phyloP scores from a whole-genome alignment of 2,888 invertebrate species.

The Euclidia mi region DNA sequence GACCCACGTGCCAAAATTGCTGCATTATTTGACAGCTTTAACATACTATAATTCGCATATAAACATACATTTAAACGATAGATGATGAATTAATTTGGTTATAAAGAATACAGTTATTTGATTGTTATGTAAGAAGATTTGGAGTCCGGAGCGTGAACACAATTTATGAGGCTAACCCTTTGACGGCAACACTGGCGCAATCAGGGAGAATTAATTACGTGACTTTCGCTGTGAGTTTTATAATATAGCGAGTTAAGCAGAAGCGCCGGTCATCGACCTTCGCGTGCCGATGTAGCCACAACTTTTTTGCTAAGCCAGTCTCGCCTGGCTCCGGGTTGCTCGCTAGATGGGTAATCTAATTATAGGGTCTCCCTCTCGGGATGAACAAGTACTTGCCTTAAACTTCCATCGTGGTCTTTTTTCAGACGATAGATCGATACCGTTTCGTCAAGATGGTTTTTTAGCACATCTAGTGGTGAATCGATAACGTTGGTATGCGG shows the following conservation, averaged over 20 bases:
- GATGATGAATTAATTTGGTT: not conserved
- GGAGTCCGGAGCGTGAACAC: slow-evolving; percentile 15
- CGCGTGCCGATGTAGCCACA: slow-evolving; percentile 72
- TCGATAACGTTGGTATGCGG: slow-evolving; percentile 4
- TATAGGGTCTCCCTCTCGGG: slow-evolving; percentile 76
- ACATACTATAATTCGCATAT: slow-evolving; percentile 6
- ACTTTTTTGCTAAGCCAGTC: slow-evolving; percentile 84
- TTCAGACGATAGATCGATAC: slow-evolving; percentile 51
- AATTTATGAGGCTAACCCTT: slow-evolving; percentile 41
- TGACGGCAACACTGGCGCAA: slow-evolving; percentile 46
- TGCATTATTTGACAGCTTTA: slow-evolving; percentile 23
- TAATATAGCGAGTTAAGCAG: slow-evolving; percentile 70
- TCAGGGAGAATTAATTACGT: slow-evolving; percentile 61
- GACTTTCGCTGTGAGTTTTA: slow-evolving; percentile 78
- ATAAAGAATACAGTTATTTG: not conserved
- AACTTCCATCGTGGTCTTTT: slow-evolving; percentile 68
- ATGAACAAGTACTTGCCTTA: slow-evolving; percentile 69
- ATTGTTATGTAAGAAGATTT: not conserved
- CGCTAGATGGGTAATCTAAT: slow-evolving; percentile 83
- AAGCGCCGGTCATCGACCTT: slow-evolving; percentile 79
- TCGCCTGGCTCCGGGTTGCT: slow-evolving; percentile 70
- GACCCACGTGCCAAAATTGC: slow-evolving; percentile 45
- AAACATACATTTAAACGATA: not conserved
- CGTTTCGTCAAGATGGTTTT: slow-evolving; percentile 53
- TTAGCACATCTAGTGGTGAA: slow-evolving; percentile 17